Conservation (phyloP, 1,140 invertebrate genomes). For the Nomia melanderi region DNA sequence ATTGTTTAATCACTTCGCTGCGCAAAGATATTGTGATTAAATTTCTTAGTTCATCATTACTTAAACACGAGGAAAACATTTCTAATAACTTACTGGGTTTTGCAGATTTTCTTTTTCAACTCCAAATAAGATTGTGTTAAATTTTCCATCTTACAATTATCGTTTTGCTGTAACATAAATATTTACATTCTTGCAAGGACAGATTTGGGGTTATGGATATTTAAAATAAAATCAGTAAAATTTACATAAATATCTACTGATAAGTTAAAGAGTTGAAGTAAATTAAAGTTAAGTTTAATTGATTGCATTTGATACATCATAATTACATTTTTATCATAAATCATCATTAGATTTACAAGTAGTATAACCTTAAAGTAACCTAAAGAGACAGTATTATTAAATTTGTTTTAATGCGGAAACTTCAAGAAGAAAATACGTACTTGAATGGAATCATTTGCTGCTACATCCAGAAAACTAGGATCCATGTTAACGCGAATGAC, state of each 20-base stretch:
- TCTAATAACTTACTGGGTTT: slow-evolving; percentile 66
- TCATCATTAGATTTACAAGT: background rate
- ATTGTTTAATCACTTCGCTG: slow-evolving; percentile 66
- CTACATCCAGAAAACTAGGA: background rate
- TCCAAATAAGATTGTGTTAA: slow-evolving; percentile 59
- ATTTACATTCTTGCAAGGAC: background rate
- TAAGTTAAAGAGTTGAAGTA: too few species aligned
- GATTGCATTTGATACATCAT: too few species aligned
- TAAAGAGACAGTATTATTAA: background rate
- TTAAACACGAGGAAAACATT: background rate
- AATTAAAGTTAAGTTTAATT: too few species aligned
- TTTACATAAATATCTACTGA: background rate
- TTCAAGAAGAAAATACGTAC: slow-evolving; percentile 21
- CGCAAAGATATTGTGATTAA: slow-evolving; percentile 43
- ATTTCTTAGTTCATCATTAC: background rate
- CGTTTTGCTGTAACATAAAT: slow-evolving; percentile 47
- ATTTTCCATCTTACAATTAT: slow-evolving; percentile 34
- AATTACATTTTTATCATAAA: background rate
- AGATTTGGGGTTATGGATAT: too few species aligned
- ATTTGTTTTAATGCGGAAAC: slow-evolving; percentile 1
- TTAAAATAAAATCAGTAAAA: too few species aligned
- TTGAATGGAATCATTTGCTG: background rate
- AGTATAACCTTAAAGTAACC: slow-evolving; percentile 33
- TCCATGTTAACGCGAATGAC: slow-evolving; percentile 41
- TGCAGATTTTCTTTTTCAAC: slow-evolving; percentile 65